Conservation (phyloP, 2,888 invertebrate genomes). For the Nomada fucata region DNA sequence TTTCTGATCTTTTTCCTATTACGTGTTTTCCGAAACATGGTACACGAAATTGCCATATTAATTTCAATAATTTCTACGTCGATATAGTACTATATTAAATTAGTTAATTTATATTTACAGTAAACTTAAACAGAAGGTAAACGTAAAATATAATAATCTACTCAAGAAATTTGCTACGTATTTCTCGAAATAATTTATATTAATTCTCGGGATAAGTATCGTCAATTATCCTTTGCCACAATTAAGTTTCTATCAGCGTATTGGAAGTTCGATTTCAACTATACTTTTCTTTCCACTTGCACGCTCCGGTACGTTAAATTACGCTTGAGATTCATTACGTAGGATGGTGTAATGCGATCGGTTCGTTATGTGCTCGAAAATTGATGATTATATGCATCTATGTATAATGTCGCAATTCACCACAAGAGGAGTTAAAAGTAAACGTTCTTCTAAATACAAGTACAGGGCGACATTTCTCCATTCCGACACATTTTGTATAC, state of each 20-base stretch:
- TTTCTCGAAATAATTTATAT: background rate
- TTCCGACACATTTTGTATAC: background rate
- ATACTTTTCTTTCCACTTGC: background rate
- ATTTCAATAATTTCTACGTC: too few species aligned
- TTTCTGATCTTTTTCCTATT: too few species aligned
- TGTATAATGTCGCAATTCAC: background rate
- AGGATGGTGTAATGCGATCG: background rate
- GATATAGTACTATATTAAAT: background rate
- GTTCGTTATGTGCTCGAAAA: constrained; percentile 7
- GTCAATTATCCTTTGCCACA: background rate
- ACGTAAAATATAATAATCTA: background rate
- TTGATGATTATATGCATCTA: constrained; percentile 3
- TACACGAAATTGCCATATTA: background rate
- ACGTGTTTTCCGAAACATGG: background rate
- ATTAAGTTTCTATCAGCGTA: background rate
- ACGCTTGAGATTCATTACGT: background rate
- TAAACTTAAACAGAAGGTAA: background rate
- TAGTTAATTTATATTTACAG: background rate
- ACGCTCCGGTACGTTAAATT: background rate
- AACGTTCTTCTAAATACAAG: constrained; percentile 12
- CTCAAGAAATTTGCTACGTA: background rate
- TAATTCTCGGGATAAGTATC: constrained; percentile 12
- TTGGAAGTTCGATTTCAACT: constrained; percentile 5
- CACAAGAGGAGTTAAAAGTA: constrained; percentile 2
- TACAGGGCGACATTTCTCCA: background rate